Evolutionary conservation across 2,113 vertebrate species (phyloP).

Genomic region (Sclerurus mexicanus): DNA sequence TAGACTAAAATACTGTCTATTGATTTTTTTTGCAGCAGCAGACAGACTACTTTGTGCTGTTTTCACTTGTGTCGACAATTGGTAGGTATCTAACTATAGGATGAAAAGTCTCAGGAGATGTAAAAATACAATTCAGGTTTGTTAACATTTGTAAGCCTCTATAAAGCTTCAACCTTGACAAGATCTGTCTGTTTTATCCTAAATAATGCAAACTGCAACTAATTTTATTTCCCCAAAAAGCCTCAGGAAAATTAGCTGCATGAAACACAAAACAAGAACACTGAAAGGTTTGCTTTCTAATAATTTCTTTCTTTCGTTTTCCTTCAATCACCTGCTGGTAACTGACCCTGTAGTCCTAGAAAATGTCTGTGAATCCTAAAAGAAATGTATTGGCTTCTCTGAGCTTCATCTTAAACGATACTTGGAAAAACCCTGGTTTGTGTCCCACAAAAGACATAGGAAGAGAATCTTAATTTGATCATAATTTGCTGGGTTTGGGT

Average conservation of each 20-base stretch:
- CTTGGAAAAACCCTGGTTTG: not conserved
- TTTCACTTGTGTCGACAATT: constrained; percentile 43
- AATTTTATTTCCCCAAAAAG: not conserved
- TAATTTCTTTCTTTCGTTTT: not conserved
- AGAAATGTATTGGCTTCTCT: not conserved
- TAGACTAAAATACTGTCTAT: constrained; percentile 42
- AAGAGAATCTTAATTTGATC: not conserved
- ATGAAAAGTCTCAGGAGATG: constrained; percentile 28
- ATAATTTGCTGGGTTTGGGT: not conserved
- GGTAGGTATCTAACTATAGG: constrained; percentile 23
- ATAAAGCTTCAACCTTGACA: not conserved
- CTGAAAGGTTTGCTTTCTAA: not conserved
- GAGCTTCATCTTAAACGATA: not conserved
- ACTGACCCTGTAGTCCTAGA: not conserved
- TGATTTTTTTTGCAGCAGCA: not conserved
- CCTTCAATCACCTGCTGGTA: not conserved
- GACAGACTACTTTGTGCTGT: constrained; percentile 23
- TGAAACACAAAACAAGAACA: not conserved
- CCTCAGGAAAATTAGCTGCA: not conserved
- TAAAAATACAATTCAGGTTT: constrained; percentile 14
- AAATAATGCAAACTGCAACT: not conserved
- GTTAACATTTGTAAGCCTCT: constrained; percentile 22
- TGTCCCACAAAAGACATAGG: not conserved
- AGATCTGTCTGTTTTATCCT: not conserved
- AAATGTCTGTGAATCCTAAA: not conserved